Evolutionary conservation across 2,113 vertebrate species (phyloP).

Genomic region (Prunella himalayana): DNA sequence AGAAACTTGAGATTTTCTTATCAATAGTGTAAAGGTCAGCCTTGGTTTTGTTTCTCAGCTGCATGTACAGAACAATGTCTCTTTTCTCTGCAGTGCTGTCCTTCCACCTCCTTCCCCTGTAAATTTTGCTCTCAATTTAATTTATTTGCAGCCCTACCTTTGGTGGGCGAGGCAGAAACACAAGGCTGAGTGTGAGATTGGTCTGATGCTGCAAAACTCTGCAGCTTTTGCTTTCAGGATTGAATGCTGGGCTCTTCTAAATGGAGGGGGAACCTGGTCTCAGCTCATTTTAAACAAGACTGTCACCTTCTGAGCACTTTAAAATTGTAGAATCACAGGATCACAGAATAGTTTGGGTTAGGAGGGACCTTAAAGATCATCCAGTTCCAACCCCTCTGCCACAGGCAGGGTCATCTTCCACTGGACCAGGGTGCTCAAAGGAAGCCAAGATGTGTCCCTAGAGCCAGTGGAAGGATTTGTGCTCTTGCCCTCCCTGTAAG

Average conservation of each 20-base stretch:
- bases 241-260: not conserved
- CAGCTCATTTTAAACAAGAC: not conserved
- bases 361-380: not conserved
- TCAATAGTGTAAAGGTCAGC: not conserved
- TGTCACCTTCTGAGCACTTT: not conserved
- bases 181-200: not conserved
- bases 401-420: not conserved
- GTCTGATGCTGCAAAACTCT: not conserved
- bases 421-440: not conserved
- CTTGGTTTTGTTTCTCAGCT: not conserved
- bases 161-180: not conserved
- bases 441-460: not conserved
- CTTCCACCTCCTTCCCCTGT: not conserved
- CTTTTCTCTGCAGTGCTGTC: not conserved
- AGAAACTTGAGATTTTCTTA: not conserved
- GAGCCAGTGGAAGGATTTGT: not conserved
- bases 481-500: not conserved
- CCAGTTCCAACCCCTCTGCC: not conserved
- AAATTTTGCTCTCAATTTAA: not conserved
- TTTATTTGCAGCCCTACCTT: not conserved
- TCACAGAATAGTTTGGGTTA: not conserved
- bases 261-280: not conserved
- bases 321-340: not conserved
- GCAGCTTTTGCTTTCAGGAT: not conserved
- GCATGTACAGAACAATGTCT: not conserved